A percentile compares a stretch with the other conserved stretches of the same genome.
phyloP scores from a whole-genome alignment of 2,113 vertebrate species.

The Hoplias malabaricus region DNA sequence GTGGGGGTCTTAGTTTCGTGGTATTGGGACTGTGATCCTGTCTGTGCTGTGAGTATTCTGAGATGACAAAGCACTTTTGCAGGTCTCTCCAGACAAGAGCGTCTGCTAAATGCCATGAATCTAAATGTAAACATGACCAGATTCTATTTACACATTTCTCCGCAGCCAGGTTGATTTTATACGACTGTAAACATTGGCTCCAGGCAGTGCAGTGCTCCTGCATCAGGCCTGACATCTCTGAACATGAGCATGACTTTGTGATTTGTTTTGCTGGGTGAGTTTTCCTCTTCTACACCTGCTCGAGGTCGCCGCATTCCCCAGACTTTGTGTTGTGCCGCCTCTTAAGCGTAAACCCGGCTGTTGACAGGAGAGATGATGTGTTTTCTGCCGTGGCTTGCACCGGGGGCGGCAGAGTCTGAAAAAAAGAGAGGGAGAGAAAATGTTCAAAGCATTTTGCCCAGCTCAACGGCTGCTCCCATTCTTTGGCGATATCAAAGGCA shows the following conservation, averaged over 20 bases:
- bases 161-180: too few relatives aligned
- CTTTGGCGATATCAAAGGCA: constrained; percentile 69
- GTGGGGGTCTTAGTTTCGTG: too few relatives aligned
- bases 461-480: constrained; percentile 70
- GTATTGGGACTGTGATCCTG: too few relatives aligned
- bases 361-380: constrained; percentile 73
- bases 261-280: constrained; percentile 3
- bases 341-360: constrained; percentile 69
- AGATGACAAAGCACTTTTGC: too few relatives aligned
- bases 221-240: too few relatives aligned
- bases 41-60: too few relatives aligned
- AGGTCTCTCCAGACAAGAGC: too few relatives aligned
- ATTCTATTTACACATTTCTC: too few relatives aligned
- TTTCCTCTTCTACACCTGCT: constrained; percentile 44
- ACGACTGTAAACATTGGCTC: too few relatives aligned
- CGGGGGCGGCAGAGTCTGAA: constrained; percentile 52
- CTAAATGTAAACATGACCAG: too few relatives aligned
- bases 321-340: constrained; percentile 51
- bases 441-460: constrained; percentile 66
- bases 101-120: too few relatives aligned
- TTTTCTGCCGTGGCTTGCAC: constrained; percentile 72
- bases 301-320: constrained; percentile 28
- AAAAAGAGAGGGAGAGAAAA: constrained; percentile 54
- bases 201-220: too few relatives aligned
- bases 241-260: background rate